These are phyloP conservation scores for Dromococcyx pavoninus DNA, from an alignment of 2,797 vertebrate species.

Conservation along the genomic window DNA sequence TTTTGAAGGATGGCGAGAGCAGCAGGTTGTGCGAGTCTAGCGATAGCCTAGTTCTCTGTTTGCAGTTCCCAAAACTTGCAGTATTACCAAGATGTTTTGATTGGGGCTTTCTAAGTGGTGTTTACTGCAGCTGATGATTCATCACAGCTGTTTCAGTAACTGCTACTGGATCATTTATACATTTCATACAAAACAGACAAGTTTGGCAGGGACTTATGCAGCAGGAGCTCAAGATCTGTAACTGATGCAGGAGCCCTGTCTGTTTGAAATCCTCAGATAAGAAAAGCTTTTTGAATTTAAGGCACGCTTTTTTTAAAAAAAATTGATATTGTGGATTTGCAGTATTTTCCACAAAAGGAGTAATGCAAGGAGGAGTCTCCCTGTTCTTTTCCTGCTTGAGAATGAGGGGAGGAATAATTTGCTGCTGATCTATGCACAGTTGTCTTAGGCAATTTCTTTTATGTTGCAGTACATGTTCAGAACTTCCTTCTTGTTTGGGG, in stretches of 20 bases:
- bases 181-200: conserved; percentile 20
- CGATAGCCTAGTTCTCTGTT: background rate
- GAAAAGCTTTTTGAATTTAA: background rate
- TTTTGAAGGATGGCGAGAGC: background rate
- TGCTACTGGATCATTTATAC: conserved; percentile 31
- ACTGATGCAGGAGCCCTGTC: background rate
- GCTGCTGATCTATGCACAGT: background rate
- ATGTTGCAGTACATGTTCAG: rapidly evolving
- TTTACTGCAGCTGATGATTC: conserved; percentile 51
- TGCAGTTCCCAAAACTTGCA: background rate
- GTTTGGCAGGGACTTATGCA: background rate
- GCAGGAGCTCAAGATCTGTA: background rate
- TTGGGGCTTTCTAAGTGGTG: conserved; percentile 20
- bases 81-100: conserved; percentile 22
- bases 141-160: conserved; percentile 43
- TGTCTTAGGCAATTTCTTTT: background rate
- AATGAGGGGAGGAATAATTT: background rate
- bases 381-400: background rate
- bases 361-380: background rate
- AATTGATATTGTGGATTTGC: background rate
- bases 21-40: background rate
- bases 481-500: background rate
- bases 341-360: background rate
- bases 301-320: background rate
- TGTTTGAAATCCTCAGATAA: background rate